Conservation (phyloP, 2,797 vertebrate genomes). For the Trachops cirrhosus region DNA sequence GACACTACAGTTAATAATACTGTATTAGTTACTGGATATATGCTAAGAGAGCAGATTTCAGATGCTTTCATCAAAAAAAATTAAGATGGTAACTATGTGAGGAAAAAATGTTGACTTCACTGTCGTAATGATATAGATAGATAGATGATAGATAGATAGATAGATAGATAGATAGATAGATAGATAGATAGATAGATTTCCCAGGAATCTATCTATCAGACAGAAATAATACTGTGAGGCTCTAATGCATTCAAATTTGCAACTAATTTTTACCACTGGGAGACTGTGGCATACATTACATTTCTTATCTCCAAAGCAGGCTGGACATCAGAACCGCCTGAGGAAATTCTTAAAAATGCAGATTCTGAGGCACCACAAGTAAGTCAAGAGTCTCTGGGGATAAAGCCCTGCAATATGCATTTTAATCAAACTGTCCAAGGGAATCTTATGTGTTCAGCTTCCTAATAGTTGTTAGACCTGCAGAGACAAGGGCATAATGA, state of each 20-base stretch:
- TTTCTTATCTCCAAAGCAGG: not conserved
- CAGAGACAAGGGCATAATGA: not conserved
- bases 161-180: too few species aligned
- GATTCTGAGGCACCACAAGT: not conserved
- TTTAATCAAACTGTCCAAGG: conserved; percentile 6
- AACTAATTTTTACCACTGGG: not conserved
- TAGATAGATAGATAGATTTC: too few species aligned
- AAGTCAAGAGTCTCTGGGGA: not conserved
- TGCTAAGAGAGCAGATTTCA: not conserved
- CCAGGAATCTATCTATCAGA: too few species aligned
- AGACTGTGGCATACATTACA: not conserved
- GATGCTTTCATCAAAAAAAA: not conserved
- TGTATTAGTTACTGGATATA: not conserved
- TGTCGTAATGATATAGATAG: not conserved
- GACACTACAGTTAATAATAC: not conserved
- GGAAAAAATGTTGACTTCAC: not conserved
- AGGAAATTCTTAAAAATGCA: conserved; percentile 18
- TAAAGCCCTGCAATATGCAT: not conserved
- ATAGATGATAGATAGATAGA: too few species aligned
- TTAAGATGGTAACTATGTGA: not conserved
- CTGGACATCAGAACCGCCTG: not conserved
- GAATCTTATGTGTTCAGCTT: not conserved
- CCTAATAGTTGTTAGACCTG: not conserved
- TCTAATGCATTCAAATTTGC: not conserved
- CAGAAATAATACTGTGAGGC: not conserved